phyloP scores from a whole-genome alignment of 2,113 vertebrate genomes.

The Rafetus swinhoei region DNA sequence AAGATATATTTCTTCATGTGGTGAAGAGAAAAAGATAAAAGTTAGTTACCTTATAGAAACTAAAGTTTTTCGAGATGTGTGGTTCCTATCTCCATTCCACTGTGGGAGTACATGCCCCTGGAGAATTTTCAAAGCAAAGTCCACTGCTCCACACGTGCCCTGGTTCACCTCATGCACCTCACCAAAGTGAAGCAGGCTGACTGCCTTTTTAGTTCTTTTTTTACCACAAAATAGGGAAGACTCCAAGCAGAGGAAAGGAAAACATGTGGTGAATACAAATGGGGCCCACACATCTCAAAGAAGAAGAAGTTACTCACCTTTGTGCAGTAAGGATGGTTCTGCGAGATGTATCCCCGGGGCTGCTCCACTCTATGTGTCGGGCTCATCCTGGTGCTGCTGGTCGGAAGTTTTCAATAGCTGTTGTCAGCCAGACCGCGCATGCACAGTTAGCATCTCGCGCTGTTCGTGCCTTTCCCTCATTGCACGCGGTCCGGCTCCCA shows the following conservation, averaged over 20 bases:
- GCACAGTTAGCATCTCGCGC: no score
- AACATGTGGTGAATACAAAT: not conserved
- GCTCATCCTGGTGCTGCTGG: no score
- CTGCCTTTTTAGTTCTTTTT: not conserved
- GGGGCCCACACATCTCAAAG: no score
- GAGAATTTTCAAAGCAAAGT: not conserved
- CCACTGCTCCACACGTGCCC: not conserved
- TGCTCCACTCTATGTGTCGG: no score
- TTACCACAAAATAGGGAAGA: not conserved
- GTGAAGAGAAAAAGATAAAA: not conserved
- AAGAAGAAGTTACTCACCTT: no score
- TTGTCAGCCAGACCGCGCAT: no score
- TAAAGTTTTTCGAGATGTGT: not conserved
- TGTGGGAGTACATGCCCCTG: not conserved
- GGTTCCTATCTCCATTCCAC: not conserved
- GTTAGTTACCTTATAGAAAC: not conserved
- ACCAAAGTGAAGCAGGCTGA: not conserved
- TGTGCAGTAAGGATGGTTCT: no score
- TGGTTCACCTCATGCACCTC: not conserved
- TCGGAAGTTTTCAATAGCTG: no score
- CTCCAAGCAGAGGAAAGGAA: not conserved
- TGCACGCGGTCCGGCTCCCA: no score
- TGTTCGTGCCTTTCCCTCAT: no score
- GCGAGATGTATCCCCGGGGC: no score
- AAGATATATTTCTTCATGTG: not conserved